These are phyloP conservation scores for Sarotherodon lohbergeri DNA, from an alignment of 2,113 vertebrate species.

Conservation along the genomic window DNA sequence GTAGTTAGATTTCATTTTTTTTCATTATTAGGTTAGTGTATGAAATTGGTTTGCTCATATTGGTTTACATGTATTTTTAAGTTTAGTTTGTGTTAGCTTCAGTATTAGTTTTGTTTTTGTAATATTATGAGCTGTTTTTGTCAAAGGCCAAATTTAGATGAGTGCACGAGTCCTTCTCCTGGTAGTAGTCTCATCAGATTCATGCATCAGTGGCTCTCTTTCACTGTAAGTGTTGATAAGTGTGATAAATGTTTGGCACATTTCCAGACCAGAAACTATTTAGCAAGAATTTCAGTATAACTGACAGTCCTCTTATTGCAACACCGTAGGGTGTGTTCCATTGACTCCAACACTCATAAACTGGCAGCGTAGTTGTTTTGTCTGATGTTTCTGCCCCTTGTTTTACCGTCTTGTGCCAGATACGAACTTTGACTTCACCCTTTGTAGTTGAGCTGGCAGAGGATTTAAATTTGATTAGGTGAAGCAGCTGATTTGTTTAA, in stretches of 20 bases:
- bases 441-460: neutral
- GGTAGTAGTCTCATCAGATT: neutral
- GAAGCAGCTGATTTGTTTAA: slow-evolving; percentile 16
- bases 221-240: neutral
- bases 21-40: neutral
- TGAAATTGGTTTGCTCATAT: neutral
- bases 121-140: neutral
- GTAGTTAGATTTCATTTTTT: neutral
- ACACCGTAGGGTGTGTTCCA: neutral
- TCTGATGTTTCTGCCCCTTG: neutral
- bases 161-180: neutral
- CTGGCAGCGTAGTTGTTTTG: neutral
- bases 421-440: neutral
- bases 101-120: neutral
- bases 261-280: neutral
- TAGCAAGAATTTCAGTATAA: neutral
- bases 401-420: neutral
- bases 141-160: rapidly evolving
- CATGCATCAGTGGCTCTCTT: neutral
- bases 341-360: neutral
- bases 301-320: neutral
- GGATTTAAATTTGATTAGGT: neutral
- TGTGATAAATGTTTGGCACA: neutral
- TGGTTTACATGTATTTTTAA: neutral
- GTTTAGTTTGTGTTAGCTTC: neutral